These are phyloP conservation scores for Epinephelus awoara DNA, from an alignment of 2,797 vertebrate genomes.

Conservation along the genomic window DNA sequence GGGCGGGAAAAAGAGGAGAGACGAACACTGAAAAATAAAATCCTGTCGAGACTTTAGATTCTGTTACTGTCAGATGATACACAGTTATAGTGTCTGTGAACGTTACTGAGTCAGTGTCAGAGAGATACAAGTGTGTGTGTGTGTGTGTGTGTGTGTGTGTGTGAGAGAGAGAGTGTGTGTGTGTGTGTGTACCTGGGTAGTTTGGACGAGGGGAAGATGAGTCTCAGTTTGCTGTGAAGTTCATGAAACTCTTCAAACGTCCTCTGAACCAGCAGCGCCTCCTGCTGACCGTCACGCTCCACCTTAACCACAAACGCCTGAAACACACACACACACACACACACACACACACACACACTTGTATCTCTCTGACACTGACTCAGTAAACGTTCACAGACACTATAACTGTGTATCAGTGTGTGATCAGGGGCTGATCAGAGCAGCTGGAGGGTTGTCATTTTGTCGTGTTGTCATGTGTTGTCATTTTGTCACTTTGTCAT, in stretches of 20 bases:
- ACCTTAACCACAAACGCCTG: slow-evolving; percentile 95
- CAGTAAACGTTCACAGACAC: no score
- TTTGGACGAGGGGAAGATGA: slow-evolving; percentile 93
- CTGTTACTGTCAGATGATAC: no score
- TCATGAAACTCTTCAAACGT: slow-evolving; percentile 98
- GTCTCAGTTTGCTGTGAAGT: slow-evolving; percentile 94
- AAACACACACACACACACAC: slow-evolving; percentile 25
- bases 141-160: background rate
- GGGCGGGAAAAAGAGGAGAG: slow-evolving; percentile 10
- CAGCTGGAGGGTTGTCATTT: no score
- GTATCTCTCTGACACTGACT: no score
- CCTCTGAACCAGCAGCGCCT: slow-evolving; percentile 90
- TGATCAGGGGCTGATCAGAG: no score
- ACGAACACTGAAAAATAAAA: no score
- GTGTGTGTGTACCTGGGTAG: slow-evolving; percentile 89
- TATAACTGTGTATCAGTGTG: no score
- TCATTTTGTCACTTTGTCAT: no score
- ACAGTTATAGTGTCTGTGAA: no score
- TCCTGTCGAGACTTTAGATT: no score
- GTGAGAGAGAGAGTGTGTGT: slow-evolving; percentile 1
- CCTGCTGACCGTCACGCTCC: slow-evolving; percentile 88
- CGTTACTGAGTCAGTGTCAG: no score
- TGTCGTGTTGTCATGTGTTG: no score
- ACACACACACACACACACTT: background rate
- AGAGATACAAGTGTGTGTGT: background rate